Conservation (phyloP, 2,888 invertebrate genomes). For the Megalurothrips usitatus region DNA sequence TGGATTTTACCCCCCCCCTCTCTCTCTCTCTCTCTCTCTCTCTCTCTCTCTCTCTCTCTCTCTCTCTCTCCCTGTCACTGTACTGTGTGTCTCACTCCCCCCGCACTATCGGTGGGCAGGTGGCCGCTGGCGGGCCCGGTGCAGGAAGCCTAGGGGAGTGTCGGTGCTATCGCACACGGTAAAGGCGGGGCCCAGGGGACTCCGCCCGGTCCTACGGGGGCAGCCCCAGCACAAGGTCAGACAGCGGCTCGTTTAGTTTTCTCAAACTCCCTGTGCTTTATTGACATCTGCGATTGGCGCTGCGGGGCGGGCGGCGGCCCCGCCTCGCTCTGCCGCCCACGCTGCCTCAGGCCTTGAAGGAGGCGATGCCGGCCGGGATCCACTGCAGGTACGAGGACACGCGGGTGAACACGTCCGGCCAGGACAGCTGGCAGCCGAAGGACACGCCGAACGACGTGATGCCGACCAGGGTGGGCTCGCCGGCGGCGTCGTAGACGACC, state of each 20-base stretch:
- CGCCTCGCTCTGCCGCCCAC: no score
- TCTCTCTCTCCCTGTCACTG: no score
- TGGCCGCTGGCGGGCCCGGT: no score
- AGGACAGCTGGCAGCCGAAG: constrained; percentile 38
- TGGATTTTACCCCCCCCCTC: no score
- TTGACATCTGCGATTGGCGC: no score
- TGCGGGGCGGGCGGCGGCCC: no score
- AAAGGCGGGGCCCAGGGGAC: not conserved
- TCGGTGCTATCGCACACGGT: not conserved
- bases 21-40: no score
- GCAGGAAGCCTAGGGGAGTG: no score
- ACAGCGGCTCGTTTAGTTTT: not conserved
- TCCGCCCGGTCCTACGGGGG: not conserved
- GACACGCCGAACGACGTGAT: constrained; percentile 39
- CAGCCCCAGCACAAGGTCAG: not conserved
- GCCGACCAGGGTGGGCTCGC: constrained; percentile 5
- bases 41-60: no score
- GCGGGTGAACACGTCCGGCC: constrained; percentile 39
- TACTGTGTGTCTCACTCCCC: no score
- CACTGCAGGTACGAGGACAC: constrained; percentile 38
- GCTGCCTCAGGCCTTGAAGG: not conserved
- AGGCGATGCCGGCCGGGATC: constrained; percentile 33
- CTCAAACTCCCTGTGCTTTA: no score
- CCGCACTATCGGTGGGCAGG: no score
- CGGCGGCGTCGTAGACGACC: constrained; percentile 30